phyloP scores from a whole-genome alignment of 53 echinoderm and acorn worm species.

The Astropecten irregularis region DNA sequence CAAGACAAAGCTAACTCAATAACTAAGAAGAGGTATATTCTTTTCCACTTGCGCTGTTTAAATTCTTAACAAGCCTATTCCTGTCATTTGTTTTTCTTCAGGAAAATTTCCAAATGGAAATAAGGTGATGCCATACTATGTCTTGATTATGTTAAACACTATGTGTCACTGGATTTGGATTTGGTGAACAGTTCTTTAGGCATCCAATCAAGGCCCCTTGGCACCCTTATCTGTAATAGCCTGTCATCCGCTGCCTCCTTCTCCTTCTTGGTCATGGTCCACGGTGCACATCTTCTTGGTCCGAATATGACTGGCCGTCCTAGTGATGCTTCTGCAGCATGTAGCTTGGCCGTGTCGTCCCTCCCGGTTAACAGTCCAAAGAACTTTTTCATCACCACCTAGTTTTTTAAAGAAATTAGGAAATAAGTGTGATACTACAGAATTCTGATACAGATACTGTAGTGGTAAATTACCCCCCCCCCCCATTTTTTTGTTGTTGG shows the following conservation, averaged over 20 bases:
- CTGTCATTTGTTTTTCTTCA: no score
- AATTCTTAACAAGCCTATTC: no score
- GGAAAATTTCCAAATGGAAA: no score
- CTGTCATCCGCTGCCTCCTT: background rate
- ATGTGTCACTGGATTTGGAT: background rate
- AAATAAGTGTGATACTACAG: no score
- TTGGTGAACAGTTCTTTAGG: background rate
- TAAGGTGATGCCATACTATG: no score
- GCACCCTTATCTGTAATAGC: background rate
- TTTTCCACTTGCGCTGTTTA: no score
- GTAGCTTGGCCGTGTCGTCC: background rate
- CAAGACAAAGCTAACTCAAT: no score
- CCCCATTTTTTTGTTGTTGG: no score
- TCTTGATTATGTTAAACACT: no score
- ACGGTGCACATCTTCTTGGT: background rate
- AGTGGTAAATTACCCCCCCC: no score
- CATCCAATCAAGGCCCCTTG: background rate
- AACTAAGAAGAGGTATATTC: no score
- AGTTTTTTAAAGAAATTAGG: background rate
- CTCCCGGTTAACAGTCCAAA: background rate
- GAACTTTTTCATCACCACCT: constrained; percentile 9
- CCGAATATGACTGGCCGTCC: background rate
- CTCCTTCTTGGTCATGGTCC: background rate
- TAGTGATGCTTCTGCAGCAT: background rate
- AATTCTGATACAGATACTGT: no score